These are phyloP conservation scores for Ectobius pallidus DNA, from an alignment of 2,888 invertebrate species.

Conservation along the genomic window DNA sequence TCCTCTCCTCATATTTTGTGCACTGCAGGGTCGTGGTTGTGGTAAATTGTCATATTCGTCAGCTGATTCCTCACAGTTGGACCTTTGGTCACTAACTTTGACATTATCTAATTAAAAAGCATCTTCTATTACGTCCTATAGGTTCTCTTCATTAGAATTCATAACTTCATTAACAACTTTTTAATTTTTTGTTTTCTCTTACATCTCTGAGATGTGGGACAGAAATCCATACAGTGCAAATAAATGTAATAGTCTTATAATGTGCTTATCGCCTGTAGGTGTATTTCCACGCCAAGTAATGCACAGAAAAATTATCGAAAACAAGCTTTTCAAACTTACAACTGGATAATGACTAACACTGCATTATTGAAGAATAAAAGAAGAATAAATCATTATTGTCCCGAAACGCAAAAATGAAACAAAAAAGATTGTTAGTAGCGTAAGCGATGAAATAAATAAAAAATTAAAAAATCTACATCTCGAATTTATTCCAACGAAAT, in stretches of 20 bases:
- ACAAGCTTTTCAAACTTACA: too few species aligned
- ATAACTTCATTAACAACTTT: not conserved
- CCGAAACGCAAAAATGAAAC: not conserved
- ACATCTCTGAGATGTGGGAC: not conserved
- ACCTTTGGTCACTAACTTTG: not conserved
- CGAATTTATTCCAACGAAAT: too few species aligned
- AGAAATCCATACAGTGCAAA: not conserved
- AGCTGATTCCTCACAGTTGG: not conserved
- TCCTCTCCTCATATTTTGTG: too few species aligned
- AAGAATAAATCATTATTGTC: not conserved
- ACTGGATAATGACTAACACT: too few species aligned
- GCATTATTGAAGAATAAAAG: not conserved
- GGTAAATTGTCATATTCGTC: not conserved
- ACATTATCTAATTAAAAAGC: not conserved
- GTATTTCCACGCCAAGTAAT: not conserved
- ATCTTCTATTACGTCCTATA: too few species aligned
- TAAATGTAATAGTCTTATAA: not conserved
- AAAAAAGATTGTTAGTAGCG: not conserved
- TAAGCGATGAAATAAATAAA: too few species aligned
- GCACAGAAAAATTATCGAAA: too few species aligned
- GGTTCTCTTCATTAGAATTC: too few species aligned
- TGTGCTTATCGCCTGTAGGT: too few species aligned
- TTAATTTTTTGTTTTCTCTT: not conserved
- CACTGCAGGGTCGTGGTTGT: too few species aligned
- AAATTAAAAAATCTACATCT: too few species aligned